A percentile compares a stretch with the other conserved stretches of the same genome.
Evolutionary conservation across 2,888 invertebrate species (phyloP).

Genomic region (Hermaeophaga mercurialis): DNA sequence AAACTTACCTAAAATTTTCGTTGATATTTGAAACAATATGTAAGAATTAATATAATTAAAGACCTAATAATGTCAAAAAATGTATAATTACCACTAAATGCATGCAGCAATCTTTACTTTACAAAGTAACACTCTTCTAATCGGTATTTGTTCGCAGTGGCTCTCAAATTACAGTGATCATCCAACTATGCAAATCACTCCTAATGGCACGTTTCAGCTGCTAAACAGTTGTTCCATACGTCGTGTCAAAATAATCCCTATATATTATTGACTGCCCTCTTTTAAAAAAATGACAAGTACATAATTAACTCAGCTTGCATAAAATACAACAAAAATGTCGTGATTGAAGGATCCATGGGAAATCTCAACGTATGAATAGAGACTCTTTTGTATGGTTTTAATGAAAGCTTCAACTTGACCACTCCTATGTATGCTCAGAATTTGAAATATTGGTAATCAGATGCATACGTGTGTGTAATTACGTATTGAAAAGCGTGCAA

Average conservation of each 20-base stretch:
- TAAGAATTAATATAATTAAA: too few species aligned
- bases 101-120: neutral
- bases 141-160: neutral
- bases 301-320: neutral
- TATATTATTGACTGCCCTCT: neutral
- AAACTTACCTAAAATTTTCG: too few species aligned
- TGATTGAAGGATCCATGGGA: constrained; percentile 29
- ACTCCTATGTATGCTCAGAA: constrained; percentile 20
- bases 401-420: constrained; percentile 18
- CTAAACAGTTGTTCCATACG: neutral
- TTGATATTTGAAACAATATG: too few species aligned
- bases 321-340: constrained; percentile 21
- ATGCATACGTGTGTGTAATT: constrained; percentile 21
- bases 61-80: too few species aligned
- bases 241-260: neutral
- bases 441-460: constrained; percentile 26
- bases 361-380: constrained; percentile 21
- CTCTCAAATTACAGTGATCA: neutral
- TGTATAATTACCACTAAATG: too few species aligned
- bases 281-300: neutral
- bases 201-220: neutral
- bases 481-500: constrained; percentile 26
- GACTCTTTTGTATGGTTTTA: constrained; percentile 21
- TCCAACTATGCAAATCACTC: constrained; percentile 4
- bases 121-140: neutral